Conservation (phyloP, 1,140 invertebrate genomes). For the Sminthurides bifidus region DNA sequence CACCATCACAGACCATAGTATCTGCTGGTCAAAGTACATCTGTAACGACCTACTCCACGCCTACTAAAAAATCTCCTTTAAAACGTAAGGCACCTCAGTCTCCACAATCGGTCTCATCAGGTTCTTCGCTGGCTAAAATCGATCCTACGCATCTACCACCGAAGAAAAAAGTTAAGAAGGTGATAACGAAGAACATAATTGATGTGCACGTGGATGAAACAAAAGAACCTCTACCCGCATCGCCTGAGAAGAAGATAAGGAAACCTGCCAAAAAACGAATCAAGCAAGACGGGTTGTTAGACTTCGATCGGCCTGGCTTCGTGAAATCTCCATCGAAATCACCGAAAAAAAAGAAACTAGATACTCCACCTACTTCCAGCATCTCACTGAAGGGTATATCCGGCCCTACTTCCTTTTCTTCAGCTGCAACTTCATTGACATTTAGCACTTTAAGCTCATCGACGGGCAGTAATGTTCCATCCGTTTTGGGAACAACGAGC, state of each 20-base stretch:
- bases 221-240: slow-evolving; percentile 22
- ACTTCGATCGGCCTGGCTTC: too few species aligned
- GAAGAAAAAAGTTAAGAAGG: slow-evolving; percentile 13
- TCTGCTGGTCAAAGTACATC: too few species aligned
- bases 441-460: too few species aligned
- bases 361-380: neutral
- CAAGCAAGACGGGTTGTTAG: neutral
- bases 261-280: slow-evolving; percentile 4
- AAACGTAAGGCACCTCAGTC: too few species aligned
- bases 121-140: too few species aligned
- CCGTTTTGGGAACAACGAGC: too few species aligned
- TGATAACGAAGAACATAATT: slow-evolving; percentile 16
- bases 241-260: slow-evolving; percentile 29
- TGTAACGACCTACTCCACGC: too few species aligned
- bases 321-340: slow-evolving; percentile 14
- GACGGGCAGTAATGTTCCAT: too few species aligned
- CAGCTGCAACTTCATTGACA: neutral
- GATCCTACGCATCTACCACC: neutral
- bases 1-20: too few species aligned
- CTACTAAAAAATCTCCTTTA: too few species aligned
- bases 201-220: slow-evolving; percentile 14
- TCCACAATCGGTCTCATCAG: too few species aligned
- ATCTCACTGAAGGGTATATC: neutral
- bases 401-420: neutral
- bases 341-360: slow-evolving; percentile 27